phyloP scores from a whole-genome alignment of 37 sponge, comb jelly and placozoan genomes.

The Dysidea cf. avara region DNA sequence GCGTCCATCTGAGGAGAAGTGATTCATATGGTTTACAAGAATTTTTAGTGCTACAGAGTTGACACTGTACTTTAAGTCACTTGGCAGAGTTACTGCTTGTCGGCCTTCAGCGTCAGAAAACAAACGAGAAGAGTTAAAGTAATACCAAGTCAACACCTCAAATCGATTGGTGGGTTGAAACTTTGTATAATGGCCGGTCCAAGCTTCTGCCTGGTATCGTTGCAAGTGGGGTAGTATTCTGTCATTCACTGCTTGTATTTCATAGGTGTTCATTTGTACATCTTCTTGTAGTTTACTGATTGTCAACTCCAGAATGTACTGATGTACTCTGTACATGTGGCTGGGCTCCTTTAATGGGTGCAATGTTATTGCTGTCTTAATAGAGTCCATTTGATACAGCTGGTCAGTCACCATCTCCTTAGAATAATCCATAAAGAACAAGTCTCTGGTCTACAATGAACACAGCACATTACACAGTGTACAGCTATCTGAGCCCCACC shows the following conservation, averaged over 20 bases:
- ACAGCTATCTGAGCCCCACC: no score
- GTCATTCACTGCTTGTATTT: neutral
- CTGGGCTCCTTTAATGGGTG: conserved; percentile 60
- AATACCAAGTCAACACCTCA: conserved; percentile 39
- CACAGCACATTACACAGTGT: no score
- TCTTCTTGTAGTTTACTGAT: conserved; percentile 8
- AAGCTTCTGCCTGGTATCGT: conserved; percentile 8
- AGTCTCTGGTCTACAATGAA: no score
- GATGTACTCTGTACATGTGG: conserved; percentile 48
- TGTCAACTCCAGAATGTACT: conserved; percentile 24
- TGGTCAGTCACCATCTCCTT: conserved; percentile 4
- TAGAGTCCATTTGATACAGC: conserved; percentile 24
- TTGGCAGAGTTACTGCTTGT: conserved; percentile 26
- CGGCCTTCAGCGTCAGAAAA: conserved; percentile 28
- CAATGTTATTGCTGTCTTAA: conserved; percentile 43
- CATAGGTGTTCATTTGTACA: neutral
- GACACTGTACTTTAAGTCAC: conserved; percentile 6
- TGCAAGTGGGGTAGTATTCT: conserved; percentile 18
- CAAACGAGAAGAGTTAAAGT: conserved; percentile 45
- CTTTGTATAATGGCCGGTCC: conserved; percentile 17
- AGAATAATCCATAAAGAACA: conserved; percentile 58
- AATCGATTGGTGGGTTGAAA: conserved; percentile 29
- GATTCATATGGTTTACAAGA: conserved; percentile 31
- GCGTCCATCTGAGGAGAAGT: neutral
- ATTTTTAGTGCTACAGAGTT: conserved; percentile 43